phyloP scores from a whole-genome alignment of 2,888 invertebrate species.

The Melinopterus prodromus region DNA sequence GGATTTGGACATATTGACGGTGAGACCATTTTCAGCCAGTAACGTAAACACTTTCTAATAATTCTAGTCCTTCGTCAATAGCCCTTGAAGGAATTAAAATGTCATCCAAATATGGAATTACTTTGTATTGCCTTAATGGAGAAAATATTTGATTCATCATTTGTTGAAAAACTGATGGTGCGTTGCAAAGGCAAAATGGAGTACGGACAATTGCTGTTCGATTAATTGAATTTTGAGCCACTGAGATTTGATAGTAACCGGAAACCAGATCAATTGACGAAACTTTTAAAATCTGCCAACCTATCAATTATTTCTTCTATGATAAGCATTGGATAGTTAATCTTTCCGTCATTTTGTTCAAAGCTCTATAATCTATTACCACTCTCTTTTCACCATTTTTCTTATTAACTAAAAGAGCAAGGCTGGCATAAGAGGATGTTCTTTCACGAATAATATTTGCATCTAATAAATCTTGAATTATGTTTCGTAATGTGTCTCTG shows the following conservation, averaged over 20 bases:
- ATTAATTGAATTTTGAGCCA: constrained; percentile 31
- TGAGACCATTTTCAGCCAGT: constrained; percentile 43
- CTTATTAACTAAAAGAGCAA: constrained; percentile 15
- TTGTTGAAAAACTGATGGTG: constrained; percentile 51
- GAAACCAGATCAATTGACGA: constrained; percentile 42
- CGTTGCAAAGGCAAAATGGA: constrained; percentile 57
- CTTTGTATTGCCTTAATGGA: constrained; percentile 17
- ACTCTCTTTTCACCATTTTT: constrained; percentile 33
- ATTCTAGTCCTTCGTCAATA: constrained; percentile 43
- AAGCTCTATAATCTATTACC: constrained; percentile 36
- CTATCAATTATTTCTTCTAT: constrained; percentile 42
- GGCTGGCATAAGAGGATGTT: constrained; percentile 16
- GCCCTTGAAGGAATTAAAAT: constrained; percentile 39
- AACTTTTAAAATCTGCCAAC: constrained; percentile 38
- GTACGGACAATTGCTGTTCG: constrained; percentile 54
- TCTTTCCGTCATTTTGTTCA: constrained; percentile 35
- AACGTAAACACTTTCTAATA: constrained; percentile 43
- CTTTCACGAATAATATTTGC: constrained; percentile 14
- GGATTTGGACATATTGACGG: constrained; percentile 54
- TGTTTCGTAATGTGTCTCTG: background rate
- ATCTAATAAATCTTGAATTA: constrained; percentile 7
- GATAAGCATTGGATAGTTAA: constrained; percentile 34
- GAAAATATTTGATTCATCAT: constrained; percentile 40
- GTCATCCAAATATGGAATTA: constrained; percentile 45
- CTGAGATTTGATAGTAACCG: constrained; percentile 49